Base-by-base conservation (phyloP, 2,888 invertebrate genomes). In the Chloroclysta siterata region DNA sequence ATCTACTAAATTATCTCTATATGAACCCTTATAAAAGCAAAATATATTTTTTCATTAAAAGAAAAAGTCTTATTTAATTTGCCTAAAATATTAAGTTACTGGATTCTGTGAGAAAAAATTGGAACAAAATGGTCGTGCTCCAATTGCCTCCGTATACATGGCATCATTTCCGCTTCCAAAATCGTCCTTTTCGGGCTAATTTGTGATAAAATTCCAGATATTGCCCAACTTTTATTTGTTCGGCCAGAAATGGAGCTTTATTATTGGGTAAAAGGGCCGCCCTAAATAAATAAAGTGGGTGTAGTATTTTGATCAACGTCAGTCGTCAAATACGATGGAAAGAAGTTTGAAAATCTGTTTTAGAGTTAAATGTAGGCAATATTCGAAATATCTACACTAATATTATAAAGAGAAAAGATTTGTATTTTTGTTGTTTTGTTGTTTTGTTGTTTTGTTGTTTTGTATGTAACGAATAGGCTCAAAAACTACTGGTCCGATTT, bases 171-270 rank as follows among this genome's bases (percentile, higher is more conserved):
- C 17, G 36, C 54, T 62, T 60, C 60, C 63, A 51, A 60, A 50
- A 15, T 14, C 60, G 54, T 56, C 42, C 53, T 62, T 41, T 53
- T 64, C 17, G 17, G 42, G 46, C 53, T 52, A 56, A 70, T 65
- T 63, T 61, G 53, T 59, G 51, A 53, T 46, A 58, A 66, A 58
- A 66, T 53, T 55, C 39, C 55, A 46, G 48, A 56, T 60, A 60
- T 47, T 64, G 36, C 36, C 48, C 15, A 17, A 52, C 17, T 13
- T 57, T 28, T 60, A 36, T 60, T 50, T 57, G 39, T 53, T 39
- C 36, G 36, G 28, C 14, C 28, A 41, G 36, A 60, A 48, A 50
- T 44, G 53, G 33, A 17, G 28, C 36, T 22, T 50, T 50, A 28
- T 48, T 42, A 46, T 60, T 44, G 42, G 36, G 55, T 51, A 59